These are phyloP conservation scores for Mnemiopsis leidyi DNA, from an alignment of 37 sponge, comb jelly and placozoan genomes.

Conservation along the genomic window DNA sequence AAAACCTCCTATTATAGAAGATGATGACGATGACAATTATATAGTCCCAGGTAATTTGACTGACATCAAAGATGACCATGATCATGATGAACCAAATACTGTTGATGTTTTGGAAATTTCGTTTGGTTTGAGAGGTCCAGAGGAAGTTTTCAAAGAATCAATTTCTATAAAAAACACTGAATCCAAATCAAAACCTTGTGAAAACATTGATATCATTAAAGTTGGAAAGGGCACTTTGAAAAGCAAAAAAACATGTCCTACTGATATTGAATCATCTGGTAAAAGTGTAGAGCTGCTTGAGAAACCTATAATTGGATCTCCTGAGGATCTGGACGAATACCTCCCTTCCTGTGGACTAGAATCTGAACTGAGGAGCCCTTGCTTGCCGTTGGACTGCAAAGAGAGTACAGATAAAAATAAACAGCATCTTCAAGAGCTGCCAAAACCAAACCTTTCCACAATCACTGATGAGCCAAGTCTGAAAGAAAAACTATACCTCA, in stretches of 20 bases:
- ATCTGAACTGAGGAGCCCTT: not conserved
- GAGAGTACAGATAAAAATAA: not conserved
- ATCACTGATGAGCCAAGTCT: not conserved
- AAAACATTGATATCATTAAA: not conserved
- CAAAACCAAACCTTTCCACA: not conserved
- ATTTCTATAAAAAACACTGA: not conserved
- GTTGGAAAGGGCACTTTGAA: not conserved
- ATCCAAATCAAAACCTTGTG: not conserved
- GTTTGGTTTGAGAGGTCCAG: not conserved
- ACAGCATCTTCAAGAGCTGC: not conserved
- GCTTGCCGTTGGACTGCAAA: not conserved
- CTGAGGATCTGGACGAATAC: not conserved
- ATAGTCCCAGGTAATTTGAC: not conserved
- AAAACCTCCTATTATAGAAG: slow-evolving; percentile 33
- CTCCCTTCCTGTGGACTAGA: slow-evolving; percentile 7
- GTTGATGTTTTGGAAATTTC: slow-evolving; percentile 19
- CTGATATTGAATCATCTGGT: not conserved
- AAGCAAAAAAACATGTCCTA: not conserved
- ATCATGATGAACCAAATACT: not conserved
- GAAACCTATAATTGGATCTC: not conserved
- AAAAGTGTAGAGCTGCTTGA: slow-evolving; percentile 2
- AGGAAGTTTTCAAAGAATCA: not conserved
- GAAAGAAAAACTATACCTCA: not conserved
- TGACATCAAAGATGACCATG: not conserved
- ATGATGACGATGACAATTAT: not conserved